Base-by-base conservation (phyloP, 2,888 invertebrate species). In the Lasioglossum vierecki region DNA sequence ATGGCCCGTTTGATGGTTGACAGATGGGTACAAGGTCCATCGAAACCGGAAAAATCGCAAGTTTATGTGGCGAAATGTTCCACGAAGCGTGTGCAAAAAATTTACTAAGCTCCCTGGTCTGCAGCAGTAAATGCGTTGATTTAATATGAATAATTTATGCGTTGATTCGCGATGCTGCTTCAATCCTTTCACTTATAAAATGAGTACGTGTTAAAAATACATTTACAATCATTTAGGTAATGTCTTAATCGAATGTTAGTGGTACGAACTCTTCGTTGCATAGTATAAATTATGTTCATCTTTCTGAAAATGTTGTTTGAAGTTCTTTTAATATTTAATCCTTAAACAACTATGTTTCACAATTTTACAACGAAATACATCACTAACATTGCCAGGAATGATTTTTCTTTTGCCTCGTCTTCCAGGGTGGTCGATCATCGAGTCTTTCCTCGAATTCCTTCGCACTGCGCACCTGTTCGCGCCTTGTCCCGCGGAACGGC, bases 401-500 rank as follows among this genome's bases (percentile, higher is more conserved):
- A 53, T 18, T 35, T 22, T 35, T 22, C 2, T 18, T 35, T 9
- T 22, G n/a, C 73, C 0, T 1, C 35, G 0, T 68, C 39, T 30
- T 22, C 76, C n/a, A 30, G 2, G 71, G 75, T 74, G 78, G 60
- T 63, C 85, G 53, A 35, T 41, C 57, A 44, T 60, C 71, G 11
- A 22, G 22, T n/a, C 66, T 11, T 75, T 66, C 70, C 57, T 11
- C 30, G n/a, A 46, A 35, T 49, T 63, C 18, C 46, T 82, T 82
- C 74, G 74, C 87, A 81, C 71, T 49, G 22, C 49, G 22, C 53
- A 53, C 53, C 80, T 87, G 87, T 86, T 81, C 44, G 26, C 76
- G 30, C 8, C 35, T 41, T 74, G 79, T 82, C 72, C 49, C 63
- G 26, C 35, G 73, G 44, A 80, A 72, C 71, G 79, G 26, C 44